Base-by-base conservation (phyloP, 92 coral and sea anemone genomes). In the Zoanthus sociatus region DNA sequence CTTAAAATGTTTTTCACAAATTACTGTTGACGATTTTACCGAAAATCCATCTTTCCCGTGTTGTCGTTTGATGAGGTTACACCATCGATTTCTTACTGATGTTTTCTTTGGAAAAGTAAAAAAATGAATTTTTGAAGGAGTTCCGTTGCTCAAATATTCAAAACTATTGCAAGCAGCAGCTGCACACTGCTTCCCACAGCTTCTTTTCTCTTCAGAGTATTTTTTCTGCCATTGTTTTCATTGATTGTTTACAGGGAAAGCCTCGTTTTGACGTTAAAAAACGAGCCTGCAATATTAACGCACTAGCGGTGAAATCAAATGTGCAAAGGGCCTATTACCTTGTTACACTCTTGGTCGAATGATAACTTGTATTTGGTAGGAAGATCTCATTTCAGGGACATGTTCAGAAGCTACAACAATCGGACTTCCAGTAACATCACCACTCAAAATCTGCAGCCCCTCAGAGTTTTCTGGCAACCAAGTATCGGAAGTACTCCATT, bases 1-100 rank as follows among this genome's bases (percentile, higher is more conserved):
- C 72, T 67, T 67, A 18, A 26, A 67, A n/a, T 67, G 72, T 67
- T 67, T 67, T 67, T 21, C 72, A 67, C 72, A 67, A 67, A 30
- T 67, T 67, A 67, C 42, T 67, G 72, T 30, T 67, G 72, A 67
- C 32, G 17, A 16, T 58, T 67, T 67, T 67, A 67, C 32, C 20
- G 33, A 18, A 67, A 67, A 67, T 67, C 42, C 45, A 67, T 67
- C 72, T 67, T 20, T 67, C 12, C 72, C 72, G 33, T 21, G 42
- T 67, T 21, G 32, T 67, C 32, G 72, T 33, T 67, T 67, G 72
- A 67, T 67, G 21, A 67, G 10, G 72, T 67, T 5, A 66, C 32
- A 20, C 71, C 71, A 66, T 66, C 33, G 33, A 66, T 66, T 66
- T 66, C 37, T 66, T 66, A 18, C 42, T 67, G 72, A 67, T 0